Evolutionary conservation across 1,140 invertebrate species (phyloP).

Genomic region (Gonatopus flavifemur): DNA sequence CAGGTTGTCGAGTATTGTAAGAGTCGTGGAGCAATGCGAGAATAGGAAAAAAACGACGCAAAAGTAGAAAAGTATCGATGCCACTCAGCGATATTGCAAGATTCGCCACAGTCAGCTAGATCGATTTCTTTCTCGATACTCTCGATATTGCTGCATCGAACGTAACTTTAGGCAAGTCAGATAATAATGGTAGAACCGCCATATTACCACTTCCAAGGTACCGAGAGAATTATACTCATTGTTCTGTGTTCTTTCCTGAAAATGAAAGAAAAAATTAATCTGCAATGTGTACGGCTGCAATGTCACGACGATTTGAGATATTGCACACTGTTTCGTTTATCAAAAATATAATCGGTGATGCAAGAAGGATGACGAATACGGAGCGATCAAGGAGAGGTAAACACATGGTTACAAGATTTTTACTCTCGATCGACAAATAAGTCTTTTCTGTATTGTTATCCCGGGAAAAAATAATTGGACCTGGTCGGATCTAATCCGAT

Average conservation of each 20-base stretch:
- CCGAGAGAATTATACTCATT: no score
- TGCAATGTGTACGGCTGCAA: no score
- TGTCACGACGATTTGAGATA: no score
- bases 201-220: no score
- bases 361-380: no score
- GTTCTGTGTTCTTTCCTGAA: no score
- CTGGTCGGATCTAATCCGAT: slow-evolving; percentile 10
- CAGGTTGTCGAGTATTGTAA: slow-evolving; percentile 28
- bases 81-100: slow-evolving; percentile 29
- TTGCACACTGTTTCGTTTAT: no score
- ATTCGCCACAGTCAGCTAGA: slow-evolving; percentile 23
- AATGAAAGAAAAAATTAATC: no score
- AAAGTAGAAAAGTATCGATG: slow-evolving; percentile 13
- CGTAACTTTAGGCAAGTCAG: slow-evolving; percentile 1
- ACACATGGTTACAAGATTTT: slow-evolving; percentile 8
- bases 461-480: not conserved
- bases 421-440: no score
- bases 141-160: slow-evolving; percentile 28
- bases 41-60: not conserved
- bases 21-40: no score
- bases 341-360: no score
- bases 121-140: slow-evolving; percentile 11
- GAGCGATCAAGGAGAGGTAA: slow-evolving; percentile 16
- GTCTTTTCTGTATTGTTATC: slow-evolving; percentile 3
- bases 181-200: no score